Percentiles rank a stretch among this genome's conserved stretches.
Conservation (phyloP, 2,797 vertebrate species). For the Pangasius macronema region DNA sequence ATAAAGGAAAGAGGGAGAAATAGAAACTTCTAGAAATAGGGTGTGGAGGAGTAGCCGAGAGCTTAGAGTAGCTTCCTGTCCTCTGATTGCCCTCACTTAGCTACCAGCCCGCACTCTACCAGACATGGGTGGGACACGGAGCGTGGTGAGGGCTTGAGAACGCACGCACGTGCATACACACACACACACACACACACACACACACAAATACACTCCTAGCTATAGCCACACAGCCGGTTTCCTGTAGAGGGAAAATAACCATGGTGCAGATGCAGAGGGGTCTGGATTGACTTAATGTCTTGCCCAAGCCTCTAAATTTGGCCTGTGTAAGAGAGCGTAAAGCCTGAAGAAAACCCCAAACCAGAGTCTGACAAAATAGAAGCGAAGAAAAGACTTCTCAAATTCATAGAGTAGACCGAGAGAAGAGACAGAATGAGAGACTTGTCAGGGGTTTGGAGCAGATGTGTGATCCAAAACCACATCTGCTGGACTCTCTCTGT, state of each 20-base stretch:
- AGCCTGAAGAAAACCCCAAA: constrained; percentile 55
- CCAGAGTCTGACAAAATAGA: constrained; percentile 47
- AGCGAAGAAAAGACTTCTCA: constrained; percentile 46
- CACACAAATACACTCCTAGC: constrained; percentile 41
- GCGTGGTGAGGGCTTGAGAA: constrained; percentile 29
- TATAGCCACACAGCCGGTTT: constrained; percentile 54
- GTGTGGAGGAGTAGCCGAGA: constrained; percentile 8
- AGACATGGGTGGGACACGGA: constrained; percentile 48
- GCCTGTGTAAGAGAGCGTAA: constrained; percentile 52
- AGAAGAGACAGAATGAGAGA: constrained; percentile 32
- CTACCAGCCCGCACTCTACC: constrained; percentile 25
- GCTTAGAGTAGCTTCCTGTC: constrained; percentile 38
- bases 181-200: constrained; percentile 12
- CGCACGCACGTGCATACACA: constrained; percentile 34
- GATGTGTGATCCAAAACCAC: constrained; percentile 53
- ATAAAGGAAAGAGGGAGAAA: constrained; percentile 24
- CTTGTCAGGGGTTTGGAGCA: constrained; percentile 41
- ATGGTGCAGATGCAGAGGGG: constrained; percentile 49
- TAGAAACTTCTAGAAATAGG: constrained; percentile 23
- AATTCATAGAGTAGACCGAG: constrained; percentile 35
- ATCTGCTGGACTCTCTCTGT: constrained; percentile 37
- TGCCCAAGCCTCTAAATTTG: constrained; percentile 56
- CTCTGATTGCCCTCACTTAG: constrained; percentile 36
- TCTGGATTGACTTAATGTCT: constrained; percentile 50
- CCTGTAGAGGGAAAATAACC: constrained; percentile 56